Conservation (phyloP, 1,140 invertebrate species). For the Gryllus bimaculatus region DNA sequence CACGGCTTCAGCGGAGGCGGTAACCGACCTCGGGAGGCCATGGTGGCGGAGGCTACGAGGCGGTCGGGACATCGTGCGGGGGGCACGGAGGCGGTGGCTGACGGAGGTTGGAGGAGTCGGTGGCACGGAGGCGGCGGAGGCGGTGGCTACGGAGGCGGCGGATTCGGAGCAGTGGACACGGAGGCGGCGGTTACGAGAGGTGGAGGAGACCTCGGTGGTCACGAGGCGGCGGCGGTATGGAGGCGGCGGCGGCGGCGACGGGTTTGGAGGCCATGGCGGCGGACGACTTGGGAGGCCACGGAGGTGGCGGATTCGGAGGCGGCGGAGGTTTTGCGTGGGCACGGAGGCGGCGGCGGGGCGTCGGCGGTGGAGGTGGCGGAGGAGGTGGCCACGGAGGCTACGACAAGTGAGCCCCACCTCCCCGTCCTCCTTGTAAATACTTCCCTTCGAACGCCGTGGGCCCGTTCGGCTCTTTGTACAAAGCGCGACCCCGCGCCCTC, state of each 20-base stretch:
- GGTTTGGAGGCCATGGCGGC: background rate
- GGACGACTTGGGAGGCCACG: background rate
- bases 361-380: background rate
- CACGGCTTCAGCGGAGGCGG: background rate
- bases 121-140: background rate
- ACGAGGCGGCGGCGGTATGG: background rate
- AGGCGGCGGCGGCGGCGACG: background rate
- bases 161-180: background rate
- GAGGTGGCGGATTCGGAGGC: background rate
- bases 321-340: background rate
- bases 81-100: too few species aligned
- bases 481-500: too few species aligned
- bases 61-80: too few species aligned
- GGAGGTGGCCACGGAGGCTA: background rate
- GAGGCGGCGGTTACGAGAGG: background rate
- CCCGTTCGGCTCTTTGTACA: too few species aligned
- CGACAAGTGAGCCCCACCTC: background rate
- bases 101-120: background rate
- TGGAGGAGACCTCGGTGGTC: background rate
- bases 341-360: background rate
- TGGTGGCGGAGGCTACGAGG: background rate
- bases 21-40: background rate
- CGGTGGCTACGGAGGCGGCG: too few species aligned
- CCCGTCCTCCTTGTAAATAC: background rate
- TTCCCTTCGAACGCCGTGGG: too few species aligned